phyloP scores from a whole-genome alignment of 92 coral and sea anemone genomes.

The Parazoanthus darwini region DNA sequence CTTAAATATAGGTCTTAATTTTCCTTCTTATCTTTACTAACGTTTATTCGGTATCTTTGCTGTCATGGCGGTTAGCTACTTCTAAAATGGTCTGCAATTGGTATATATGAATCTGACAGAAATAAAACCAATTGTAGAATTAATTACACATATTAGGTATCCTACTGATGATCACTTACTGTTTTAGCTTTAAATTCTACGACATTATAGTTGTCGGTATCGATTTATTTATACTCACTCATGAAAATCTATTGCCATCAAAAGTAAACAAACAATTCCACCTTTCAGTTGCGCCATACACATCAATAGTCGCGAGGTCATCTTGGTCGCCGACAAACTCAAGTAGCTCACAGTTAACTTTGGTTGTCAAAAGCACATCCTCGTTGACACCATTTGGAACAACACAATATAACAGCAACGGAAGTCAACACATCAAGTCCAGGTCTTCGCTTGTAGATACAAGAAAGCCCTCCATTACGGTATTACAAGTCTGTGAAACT shows the following conservation, averaged over 20 bases:
- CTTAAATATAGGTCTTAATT: too few species aligned
- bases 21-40: too few species aligned
- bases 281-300: background rate
- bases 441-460: background rate
- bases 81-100: too few species aligned
- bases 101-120: too few species aligned
- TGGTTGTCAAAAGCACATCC: background rate
- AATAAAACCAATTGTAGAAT: too few species aligned
- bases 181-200: too few species aligned
- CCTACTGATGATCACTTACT: too few species aligned
- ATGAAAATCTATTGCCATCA: background rate
- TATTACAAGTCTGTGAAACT: background rate
- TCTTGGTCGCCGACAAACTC: background rate
- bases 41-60: too few species aligned
- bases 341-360: background rate
- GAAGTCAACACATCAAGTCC: background rate
- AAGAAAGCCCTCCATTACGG: background rate
- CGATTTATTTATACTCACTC: too few species aligned
- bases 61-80: too few species aligned
- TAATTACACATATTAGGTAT: too few species aligned
- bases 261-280: background rate
- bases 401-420: background rate
- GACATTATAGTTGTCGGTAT: too few species aligned
- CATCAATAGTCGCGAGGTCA: background rate
- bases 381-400: background rate